A percentile compares a stretch with the other conserved stretches of the same genome.
Conservation (phyloP, 2,113 vertebrate species). For the Jacana jacana region DNA sequence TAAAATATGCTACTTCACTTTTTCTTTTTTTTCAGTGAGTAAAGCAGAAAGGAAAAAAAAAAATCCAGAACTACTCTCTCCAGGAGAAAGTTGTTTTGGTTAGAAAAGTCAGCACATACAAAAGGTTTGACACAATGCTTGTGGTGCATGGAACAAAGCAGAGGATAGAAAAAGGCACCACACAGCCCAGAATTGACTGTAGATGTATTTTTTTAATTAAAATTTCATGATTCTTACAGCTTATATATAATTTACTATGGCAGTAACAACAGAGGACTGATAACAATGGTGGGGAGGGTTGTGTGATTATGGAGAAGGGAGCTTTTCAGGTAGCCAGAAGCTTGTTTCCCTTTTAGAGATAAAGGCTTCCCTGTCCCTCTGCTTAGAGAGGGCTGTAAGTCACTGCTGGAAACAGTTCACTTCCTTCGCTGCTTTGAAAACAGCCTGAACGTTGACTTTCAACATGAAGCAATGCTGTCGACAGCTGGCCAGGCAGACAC, state of each 20-base stretch:
- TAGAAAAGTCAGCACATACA: background rate
- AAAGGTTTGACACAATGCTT: background rate
- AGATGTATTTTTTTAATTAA: background rate
- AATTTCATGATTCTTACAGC: background rate
- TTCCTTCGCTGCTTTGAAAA: background rate
- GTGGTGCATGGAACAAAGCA: background rate
- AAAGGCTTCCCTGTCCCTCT: background rate
- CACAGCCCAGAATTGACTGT: background rate
- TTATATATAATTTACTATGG: background rate
- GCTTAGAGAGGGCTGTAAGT: background rate
- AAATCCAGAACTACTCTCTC: background rate
- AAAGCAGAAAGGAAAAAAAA: background rate
- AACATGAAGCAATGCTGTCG: constrained; percentile 46
- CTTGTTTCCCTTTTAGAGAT: background rate
- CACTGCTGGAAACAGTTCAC: background rate
- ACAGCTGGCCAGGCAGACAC: constrained; percentile 44
- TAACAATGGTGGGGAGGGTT: background rate
- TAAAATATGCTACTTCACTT: background rate
- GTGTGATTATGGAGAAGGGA: background rate
- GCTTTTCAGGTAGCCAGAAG: background rate
- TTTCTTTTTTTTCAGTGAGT: background rate
- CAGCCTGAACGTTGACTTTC: background rate
- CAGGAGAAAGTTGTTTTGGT: background rate
- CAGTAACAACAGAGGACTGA: background rate
- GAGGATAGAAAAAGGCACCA: background rate